Evolutionary conservation across 2,113 vertebrate genomes (phyloP).

Genomic region (Plestiodon gilberti): DNA sequence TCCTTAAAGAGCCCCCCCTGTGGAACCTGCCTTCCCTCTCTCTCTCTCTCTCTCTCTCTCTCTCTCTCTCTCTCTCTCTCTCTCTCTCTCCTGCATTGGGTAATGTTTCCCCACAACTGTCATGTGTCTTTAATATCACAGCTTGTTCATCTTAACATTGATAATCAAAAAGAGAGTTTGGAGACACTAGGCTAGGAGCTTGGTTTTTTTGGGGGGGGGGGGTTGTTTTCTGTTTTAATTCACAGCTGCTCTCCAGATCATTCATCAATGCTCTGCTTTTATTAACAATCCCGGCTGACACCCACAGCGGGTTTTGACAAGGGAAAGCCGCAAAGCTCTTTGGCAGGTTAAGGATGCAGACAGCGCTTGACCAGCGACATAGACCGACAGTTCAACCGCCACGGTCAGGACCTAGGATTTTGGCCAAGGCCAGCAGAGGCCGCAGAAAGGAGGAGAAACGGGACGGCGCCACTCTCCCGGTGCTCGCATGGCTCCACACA

Average conservation of each 20-base stretch:
- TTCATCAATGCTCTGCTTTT: background rate
- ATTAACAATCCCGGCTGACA: background rate
- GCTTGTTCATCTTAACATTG: background rate
- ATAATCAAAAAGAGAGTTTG: slow-evolving; percentile 8
- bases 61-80: background rate
- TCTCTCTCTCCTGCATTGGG: background rate
- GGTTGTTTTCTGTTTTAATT: background rate
- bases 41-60: background rate
- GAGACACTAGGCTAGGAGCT: background rate
- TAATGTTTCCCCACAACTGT: background rate
- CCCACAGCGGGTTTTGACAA: slow-evolving; percentile 8
- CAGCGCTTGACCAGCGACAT: too few relatives aligned
- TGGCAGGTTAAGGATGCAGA: background rate
- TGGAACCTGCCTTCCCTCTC: too few relatives aligned
- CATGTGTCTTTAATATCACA: background rate
- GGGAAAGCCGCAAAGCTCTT: slow-evolving; percentile 2
- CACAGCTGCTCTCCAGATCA: background rate
- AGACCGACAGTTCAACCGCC: background rate
- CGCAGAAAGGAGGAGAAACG: too few relatives aligned
- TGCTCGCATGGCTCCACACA: too few relatives aligned
- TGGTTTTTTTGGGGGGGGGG: background rate
- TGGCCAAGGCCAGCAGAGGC: too few relatives aligned
- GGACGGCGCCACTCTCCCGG: too few relatives aligned
- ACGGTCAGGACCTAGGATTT: too few relatives aligned
- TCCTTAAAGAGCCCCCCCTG: background rate